These are phyloP conservation scores for Rattus norvegicus DNA, from an alignment of 2,113 vertebrate genomes.

Conservation along the genomic window GRCr8 NC_086021.1:66398501-66399000, in stretches of 20 bases:
- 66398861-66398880: not conserved
- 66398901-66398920: not conserved
- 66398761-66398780: not conserved
- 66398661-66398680: not conserved
- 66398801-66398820: not conserved
- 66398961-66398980: not conserved
- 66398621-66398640: not conserved
- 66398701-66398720: not conserved
- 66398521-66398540: not conserved
- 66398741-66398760: not conserved
- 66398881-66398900: not conserved
- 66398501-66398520: not conserved
- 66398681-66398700: not conserved
- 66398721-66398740: not conserved
- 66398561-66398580: not conserved
- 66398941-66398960: not conserved
- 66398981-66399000: slow-evolving; percentile 12
- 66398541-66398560: not conserved
- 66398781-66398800: not conserved
- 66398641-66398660: not conserved
- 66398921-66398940: not conserved
- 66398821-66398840: not conserved
- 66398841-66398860: not conserved
- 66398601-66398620: not conserved
- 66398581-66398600: slow-evolving; percentile 18